Base-by-base conservation (phyloP, 2,797 vertebrate genomes). In the Sebastes oblongus region DNA sequence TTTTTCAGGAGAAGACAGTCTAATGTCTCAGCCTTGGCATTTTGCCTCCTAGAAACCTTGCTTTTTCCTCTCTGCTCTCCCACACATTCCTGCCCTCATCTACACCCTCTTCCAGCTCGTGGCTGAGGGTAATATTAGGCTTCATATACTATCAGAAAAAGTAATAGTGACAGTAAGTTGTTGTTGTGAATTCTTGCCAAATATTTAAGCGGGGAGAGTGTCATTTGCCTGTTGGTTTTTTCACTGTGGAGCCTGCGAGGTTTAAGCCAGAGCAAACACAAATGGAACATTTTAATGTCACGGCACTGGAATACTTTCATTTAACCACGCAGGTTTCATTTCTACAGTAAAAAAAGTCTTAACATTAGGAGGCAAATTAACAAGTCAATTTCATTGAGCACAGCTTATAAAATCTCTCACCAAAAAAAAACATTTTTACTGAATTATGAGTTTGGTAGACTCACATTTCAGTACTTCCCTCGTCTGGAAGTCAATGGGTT, bases 11-110 rank as follows among this genome's bases (percentile, higher is more conserved):
- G 65, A 72, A 77, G 82, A 82, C 81, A 72, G 80, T 83, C 85
- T 86, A 50, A 86, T 36, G 75, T 91, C 88, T 93, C 85, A 92
- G 87, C 93, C 90, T 95, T 94, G 93, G 91, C 92, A 86, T 78
- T 86, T 89, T 81, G 87, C 85, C 88, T 88, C 61, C 77, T 62
- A 66, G 81, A 91, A 94, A 83, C 89, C 90, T 91, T 89, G 84
- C 88, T 78, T 86, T 87, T 81, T 83, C 70, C 72, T 62, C 69
- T 81, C 55, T 6, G 54, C 87, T 90, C 90, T 85, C 92, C 89
- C 91, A 92, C 91, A 72, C 87, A 92, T 89, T 91, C 84, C 77
- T 76, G 18, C 77, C 81, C 87, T 90, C 87, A 92, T 92, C 86
- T 84, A 76, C 60, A 32, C 76, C 78, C 72, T 83, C 78, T 80